Evolutionary conservation across 2,113 vertebrate genomes (phyloP), one percentile per base, ranked within the genome.

Genomic region (Pipa parva): DNA sequence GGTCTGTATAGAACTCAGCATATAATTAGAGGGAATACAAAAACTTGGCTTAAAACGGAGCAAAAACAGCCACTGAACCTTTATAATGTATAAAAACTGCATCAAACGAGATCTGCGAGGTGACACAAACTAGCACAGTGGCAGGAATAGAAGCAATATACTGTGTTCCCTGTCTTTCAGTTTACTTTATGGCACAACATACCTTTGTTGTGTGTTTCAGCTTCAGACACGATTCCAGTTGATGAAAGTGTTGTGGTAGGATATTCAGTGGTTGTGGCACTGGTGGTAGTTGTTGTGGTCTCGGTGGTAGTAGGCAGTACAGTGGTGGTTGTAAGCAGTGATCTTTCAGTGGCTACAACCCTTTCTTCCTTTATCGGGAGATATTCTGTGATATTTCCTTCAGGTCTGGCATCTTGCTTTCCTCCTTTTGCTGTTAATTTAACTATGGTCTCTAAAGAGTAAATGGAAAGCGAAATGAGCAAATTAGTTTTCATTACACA

Each of bases 371-470:
- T 81, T 0, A 82, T 75, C 0, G 78, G 74, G 49, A 63, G 48
- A 2, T n/a, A n/a, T 0, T 21, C 24, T 0, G 50, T 58, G 0
- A 22, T 25, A 54, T 63, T 83, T 13, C 86, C 85, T 51, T 87
- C 83, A 2, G 68, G 73, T 72, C 77, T 82, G 37, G 74, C 77
- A 2, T 88, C 87, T 39, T 77, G 78, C 68, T 78, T 72, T 33
- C 91, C 90, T 5, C 73, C 75, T 25, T 48, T 74, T 1, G 77
- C 70, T 1, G 63, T 79, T 0, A 76, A 74, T 76, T 82, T 92
- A 11, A 49, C 77, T 0, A 81, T 9, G 13, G 77, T 84, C 39
- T 95, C 95, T 97, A 77, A 0, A 12, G n/a, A n/a, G n/a, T n/a
- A n/a, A n/a, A n/a, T n/a, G n/a, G n/a, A n/a, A n/a, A n/a, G n/a